Percentiles rank a stretch among this genome's conserved stretches.
Evolutionary conservation across 2,888 invertebrate species (phyloP).

Genomic region (Chirona hameri): DNA sequence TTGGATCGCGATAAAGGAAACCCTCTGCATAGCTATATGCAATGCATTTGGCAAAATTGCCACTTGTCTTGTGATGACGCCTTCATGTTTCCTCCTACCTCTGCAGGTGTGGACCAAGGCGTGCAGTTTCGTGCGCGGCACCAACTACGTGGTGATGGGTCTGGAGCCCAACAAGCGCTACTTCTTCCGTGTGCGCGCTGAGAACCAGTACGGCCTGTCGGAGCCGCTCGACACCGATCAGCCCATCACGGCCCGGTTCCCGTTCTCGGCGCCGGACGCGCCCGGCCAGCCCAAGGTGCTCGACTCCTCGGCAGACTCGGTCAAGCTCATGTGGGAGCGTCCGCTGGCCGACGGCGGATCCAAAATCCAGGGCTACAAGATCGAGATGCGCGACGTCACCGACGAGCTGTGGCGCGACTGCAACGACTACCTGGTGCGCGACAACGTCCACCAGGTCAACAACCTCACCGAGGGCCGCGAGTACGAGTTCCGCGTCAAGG

Average conservation of each 20-base stretch:
- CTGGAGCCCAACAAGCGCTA: constrained; percentile 85
- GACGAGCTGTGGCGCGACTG: constrained; percentile 77
- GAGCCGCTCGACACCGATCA: constrained; percentile 85
- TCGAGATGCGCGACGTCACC: constrained; percentile 65
- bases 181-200: constrained; percentile 92
- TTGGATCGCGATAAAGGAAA: no score
- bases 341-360: constrained; percentile 93
- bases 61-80: no score
- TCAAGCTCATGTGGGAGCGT: constrained; percentile 85
- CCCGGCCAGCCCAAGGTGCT: constrained; percentile 84
- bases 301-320: constrained; percentile 64
- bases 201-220: constrained; percentile 96
- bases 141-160: constrained; percentile 94
- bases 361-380: constrained; percentile 87
- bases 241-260: constrained; percentile 89
- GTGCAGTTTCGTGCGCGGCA: constrained; percentile 86
- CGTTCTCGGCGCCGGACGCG: constrained; percentile 92
- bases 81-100: constrained; percentile 25
- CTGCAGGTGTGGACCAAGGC: constrained; percentile 76
- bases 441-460: constrained; percentile 71
- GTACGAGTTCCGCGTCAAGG: constrained; percentile 95
- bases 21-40: background rate
- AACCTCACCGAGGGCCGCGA: constrained; percentile 82
- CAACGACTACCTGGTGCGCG: constrained; percentile 86
- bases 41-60: no score